Percentiles rank a stretch among this genome's conserved stretches.
Conservation (phyloP, 37 sponge, comb jelly and placozoan species). For the Geodia barretti region DNA sequence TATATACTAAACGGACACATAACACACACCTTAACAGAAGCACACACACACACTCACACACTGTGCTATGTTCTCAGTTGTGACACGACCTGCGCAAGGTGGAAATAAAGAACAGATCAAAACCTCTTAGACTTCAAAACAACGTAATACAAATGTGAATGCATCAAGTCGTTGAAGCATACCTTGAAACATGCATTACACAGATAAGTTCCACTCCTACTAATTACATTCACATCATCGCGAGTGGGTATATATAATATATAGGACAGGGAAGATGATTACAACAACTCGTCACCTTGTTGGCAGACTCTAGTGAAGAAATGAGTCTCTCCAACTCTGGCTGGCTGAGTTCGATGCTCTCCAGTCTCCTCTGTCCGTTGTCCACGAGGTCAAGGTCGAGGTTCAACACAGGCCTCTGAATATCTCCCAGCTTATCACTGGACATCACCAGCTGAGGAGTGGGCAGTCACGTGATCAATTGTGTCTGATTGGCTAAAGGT, state of each 20-base stretch:
- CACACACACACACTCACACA: background rate
- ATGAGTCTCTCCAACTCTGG: conserved; percentile 59
- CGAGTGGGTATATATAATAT: too few species aligned
- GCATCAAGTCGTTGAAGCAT: too few species aligned
- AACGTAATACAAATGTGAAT: too few species aligned
- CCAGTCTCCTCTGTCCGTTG: conserved; percentile 25
- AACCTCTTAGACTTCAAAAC: too few species aligned
- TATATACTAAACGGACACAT: background rate
- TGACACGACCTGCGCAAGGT: conserved; percentile 13
- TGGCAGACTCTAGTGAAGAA: conserved; percentile 70
- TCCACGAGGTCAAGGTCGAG: conserved; percentile 56
- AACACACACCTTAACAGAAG: background rate
- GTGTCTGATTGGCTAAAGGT: too few species aligned
- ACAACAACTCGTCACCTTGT: too few species aligned
- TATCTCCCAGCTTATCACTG: conserved; percentile 70
- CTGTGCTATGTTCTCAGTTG: conserved; percentile 22
- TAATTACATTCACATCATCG: too few species aligned
- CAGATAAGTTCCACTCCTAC: too few species aligned
- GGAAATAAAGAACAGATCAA: background rate
- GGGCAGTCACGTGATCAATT: too few species aligned
- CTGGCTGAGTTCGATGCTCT: conserved; percentile 56
- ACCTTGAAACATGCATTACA: too few species aligned
- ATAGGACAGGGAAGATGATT: too few species aligned
- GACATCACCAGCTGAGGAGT: conserved; percentile 67
- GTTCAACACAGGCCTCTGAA: conserved; percentile 62